These are phyloP conservation scores for Hyperopisus bebe DNA, from an alignment of 2,113 vertebrate species.

Conservation along the genomic window DNA sequence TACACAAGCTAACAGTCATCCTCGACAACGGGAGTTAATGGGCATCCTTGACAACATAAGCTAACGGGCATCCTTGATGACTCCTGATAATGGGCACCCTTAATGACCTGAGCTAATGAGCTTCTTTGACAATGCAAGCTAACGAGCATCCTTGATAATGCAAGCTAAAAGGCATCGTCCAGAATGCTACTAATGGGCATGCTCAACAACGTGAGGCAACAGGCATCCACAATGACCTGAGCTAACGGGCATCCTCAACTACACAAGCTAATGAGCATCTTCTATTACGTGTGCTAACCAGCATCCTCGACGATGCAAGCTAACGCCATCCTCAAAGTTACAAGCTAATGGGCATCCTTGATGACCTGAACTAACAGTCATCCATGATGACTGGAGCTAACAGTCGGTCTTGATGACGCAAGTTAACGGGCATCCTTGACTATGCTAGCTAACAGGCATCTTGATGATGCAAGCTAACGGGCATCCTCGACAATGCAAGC, in stretches of 20 bases:
- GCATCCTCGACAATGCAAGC: background rate
- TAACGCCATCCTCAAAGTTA: background rate
- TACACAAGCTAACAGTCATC: background rate
- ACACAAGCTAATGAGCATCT: background rate
- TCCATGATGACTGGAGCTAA: too few relatives aligned
- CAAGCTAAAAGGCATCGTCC: background rate
- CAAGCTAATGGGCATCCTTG: background rate
- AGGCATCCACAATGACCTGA: background rate
- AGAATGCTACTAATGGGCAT: background rate
- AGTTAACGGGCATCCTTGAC: background rate
- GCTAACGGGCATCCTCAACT: background rate
- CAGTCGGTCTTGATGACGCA: background rate
- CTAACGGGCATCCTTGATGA: background rate
- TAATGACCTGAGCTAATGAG: background rate
- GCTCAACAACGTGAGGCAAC: background rate
- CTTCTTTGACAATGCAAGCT: background rate
- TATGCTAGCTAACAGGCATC: background rate
- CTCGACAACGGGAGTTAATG: too few relatives aligned
- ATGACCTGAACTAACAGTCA: background rate
- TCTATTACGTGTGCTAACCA: background rate
- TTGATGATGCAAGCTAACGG: background rate
- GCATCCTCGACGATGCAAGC: background rate
- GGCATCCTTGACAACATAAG: too few relatives aligned
- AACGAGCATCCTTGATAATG: background rate
- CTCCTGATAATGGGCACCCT: background rate